A percentile compares a stretch with the other conserved stretches of the same genome.
phyloP scores from a whole-genome alignment of 2,113 vertebrate species.

The Elachura formosa region DNA sequence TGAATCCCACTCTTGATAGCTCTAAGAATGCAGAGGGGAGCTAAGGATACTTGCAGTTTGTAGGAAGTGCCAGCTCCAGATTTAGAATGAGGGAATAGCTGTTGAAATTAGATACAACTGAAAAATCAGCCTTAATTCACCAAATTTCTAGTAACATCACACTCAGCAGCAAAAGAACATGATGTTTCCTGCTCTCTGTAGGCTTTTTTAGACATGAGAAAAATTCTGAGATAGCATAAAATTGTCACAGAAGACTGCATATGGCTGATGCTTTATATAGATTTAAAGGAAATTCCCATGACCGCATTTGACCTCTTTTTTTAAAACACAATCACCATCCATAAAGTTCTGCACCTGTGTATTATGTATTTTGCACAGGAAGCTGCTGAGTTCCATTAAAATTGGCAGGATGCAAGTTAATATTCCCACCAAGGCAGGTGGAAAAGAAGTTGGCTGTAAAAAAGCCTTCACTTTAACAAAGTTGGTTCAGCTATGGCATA shows the following conservation, averaged over 20 bases:
- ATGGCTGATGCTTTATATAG: conserved; percentile 21
- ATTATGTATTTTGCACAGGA: background rate
- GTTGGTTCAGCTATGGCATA: background rate
- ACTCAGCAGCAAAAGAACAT: conserved; percentile 39
- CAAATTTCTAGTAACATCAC: conserved; percentile 22
- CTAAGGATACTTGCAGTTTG: conserved; percentile 13
- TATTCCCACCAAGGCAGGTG: background rate
- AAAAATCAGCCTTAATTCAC: conserved; percentile 37
- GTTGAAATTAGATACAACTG: conserved; percentile 15
- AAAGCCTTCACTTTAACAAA: background rate
- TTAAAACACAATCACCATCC: background rate
- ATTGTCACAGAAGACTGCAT: conserved; percentile 1
- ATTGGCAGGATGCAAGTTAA: background rate
- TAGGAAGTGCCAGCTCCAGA: background rate
- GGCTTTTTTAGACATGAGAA: conserved; percentile 32
- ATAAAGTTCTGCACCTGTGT: background rate
- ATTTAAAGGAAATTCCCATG: conserved; percentile 38
- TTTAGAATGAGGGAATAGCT: conserved; percentile 31
- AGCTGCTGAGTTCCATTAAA: background rate
- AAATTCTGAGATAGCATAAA: conserved; percentile 23
- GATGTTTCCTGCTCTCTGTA: conserved; percentile 12
- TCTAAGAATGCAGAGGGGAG: conserved; percentile 10
- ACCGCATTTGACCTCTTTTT: conserved; percentile 8
- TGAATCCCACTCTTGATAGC: conserved; percentile 21
- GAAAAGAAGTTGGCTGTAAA: background rate